phyloP scores from a whole-genome alignment of 2,888 invertebrate species.

The Cryptocheilus praepositus region DNA sequence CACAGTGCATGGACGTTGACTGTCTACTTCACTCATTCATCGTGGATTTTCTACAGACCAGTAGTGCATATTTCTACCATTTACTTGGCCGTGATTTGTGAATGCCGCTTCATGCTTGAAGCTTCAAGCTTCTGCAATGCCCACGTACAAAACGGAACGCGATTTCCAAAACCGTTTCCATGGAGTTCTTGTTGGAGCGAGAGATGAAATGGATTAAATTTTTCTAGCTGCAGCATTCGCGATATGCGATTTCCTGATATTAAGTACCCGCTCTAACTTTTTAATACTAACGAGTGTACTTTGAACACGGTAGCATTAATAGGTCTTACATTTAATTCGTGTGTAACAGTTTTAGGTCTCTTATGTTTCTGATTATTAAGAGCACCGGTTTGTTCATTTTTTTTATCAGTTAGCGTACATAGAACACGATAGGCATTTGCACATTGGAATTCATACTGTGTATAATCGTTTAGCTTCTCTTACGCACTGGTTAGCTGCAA shows the following conservation, averaged over 20 bases:
- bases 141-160: constrained; percentile 2
- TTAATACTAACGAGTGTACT: constrained; percentile 1
- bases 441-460: too few species aligned
- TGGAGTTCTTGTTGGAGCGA: constrained; percentile 12
- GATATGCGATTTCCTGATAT: constrained; percentile 9
- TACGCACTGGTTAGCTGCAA: too few species aligned
- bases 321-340: too few species aligned
- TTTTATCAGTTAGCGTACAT: too few species aligned
- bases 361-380: too few species aligned
- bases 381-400: too few species aligned
- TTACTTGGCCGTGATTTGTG: constrained; percentile 13
- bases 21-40: constrained; percentile 1
- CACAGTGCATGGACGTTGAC: neutral
- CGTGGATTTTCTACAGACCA: constrained; percentile 8
- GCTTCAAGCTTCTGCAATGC: neutral
- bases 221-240: constrained; percentile 12
- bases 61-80: constrained; percentile 11
- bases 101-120: neutral
- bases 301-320: too few species aligned
- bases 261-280: constrained; percentile 9
- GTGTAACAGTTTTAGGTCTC: too few species aligned
- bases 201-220: constrained; percentile 23
- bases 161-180: constrained; percentile 12
- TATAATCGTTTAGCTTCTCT: too few species aligned
- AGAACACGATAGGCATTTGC: too few species aligned